Conservation (phyloP, 2,888 invertebrate species). For the Calameuta pallipes region DNA sequence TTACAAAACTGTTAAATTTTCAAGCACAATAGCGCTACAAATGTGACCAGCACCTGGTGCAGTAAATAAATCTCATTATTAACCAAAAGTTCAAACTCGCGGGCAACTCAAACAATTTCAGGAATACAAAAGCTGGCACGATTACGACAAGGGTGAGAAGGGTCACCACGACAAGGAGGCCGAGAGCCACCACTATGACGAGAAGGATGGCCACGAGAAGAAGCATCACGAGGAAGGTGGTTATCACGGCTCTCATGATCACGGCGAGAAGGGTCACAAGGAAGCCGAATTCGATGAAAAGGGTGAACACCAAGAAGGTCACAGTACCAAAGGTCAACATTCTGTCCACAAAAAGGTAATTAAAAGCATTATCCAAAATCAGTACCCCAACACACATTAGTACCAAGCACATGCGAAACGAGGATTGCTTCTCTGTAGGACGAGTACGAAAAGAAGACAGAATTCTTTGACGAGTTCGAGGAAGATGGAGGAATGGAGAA, state of each 20-base stretch:
- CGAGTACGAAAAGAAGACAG: conserved; percentile 80
- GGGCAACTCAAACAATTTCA: conserved; percentile 12
- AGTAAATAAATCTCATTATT: not conserved
- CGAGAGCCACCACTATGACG: conserved; percentile 75
- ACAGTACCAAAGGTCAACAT: conserved; percentile 67
- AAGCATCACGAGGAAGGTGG: conserved; percentile 74
- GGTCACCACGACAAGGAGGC: conserved; percentile 79
- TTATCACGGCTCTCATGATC: conserved; percentile 75
- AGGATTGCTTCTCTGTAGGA: conserved; percentile 62
- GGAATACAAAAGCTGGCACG: conserved; percentile 54
- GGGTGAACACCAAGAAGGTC: conserved; percentile 65
- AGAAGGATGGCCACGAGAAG: conserved; percentile 74
- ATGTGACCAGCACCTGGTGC: too few relatives aligned
- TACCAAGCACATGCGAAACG: not conserved
- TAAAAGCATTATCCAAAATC: not conserved
- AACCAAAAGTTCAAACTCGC: not conserved
- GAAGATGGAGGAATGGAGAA: conserved; percentile 76
- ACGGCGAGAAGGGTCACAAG: conserved; percentile 72
- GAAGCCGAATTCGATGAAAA: conserved; percentile 61
- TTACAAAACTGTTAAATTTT: not conserved
- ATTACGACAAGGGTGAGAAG: conserved; percentile 60
- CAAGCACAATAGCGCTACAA: not conserved
- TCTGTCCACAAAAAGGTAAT: conserved; percentile 65
- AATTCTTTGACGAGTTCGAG: conserved; percentile 81
- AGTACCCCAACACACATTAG: not conserved